Base-by-base conservation (phyloP, 2,797 vertebrate genomes). In the Cygnus olor region DNA sequence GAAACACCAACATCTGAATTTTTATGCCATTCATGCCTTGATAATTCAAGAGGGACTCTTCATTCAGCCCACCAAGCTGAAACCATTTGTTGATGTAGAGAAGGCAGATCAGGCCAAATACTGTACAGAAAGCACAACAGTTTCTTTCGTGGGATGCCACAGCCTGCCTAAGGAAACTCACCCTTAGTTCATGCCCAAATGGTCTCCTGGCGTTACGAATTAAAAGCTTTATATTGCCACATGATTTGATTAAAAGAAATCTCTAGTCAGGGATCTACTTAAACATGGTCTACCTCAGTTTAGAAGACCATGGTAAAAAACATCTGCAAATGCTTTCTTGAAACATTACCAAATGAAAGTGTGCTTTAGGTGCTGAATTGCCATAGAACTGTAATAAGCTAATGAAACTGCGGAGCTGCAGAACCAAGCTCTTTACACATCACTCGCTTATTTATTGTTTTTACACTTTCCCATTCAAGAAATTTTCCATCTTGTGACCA, bases 211-310 rank as follows among this genome's bases (percentile, higher is more conserved):
- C 12, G 74, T 83, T 65, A 44, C 22, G 68, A 83, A 79, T 57
- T 56, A 90, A 87, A 93, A 80, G 70, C 20, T 95, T 94, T 89
- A 94, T 91, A 76, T 25, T 85, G 78, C 49, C 10, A 7, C 51
- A 60, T 6, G 12, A 51, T 63, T 84, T 60, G 45, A 85, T 56
- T 63, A 66, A 78, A 64, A 68, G 65, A 87, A 80, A 44, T 8
- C 42, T 74, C 68, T 72, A 30, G 54, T 34, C 42, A 36, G 25
- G 20, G 40, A 63, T 30, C 45, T 87, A 70, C 21, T 84, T 34
- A 80, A 84, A 44, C 32, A 51, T 8, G 11, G 69, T 68, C 32
- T 49, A 49, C 19, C 61, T 74, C 69, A 76, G 65, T 45, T 92
- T 78, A 80, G 74, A 60, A 49, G 24, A 49, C 14, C 24, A 49